Base-by-base conservation (phyloP, 2,113 vertebrate genomes). In the Chinchilla lanigera region DNA sequence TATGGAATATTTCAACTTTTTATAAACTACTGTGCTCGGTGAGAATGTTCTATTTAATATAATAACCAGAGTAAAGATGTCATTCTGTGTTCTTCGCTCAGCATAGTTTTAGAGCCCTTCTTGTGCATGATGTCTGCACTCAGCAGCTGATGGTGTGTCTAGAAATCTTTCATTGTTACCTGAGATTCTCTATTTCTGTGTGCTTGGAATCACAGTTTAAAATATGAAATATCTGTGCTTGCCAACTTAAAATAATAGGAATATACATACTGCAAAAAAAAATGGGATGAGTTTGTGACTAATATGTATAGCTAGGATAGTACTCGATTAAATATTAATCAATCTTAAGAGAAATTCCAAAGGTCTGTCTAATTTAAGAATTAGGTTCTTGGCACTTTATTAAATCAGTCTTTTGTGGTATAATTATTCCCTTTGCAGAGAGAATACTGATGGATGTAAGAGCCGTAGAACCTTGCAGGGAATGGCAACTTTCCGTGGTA, bases 21-120 rank as follows among this genome's bases (percentile, higher is more conserved):
- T 87, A 83, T 41, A 78, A 78, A 63, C 69, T 38, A 56, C 9
- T 80, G 10, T 58, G 3, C 19, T 80, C 9, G 84, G 44, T 33
- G 56, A 73, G 33, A 83, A 65, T 14, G 56, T 95, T 92, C 69
- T 63, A 85, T 38, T 85, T 95, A 89, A 93, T 86, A 80, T 50
- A 82, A 77, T 71, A 85, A 95, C 61, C 30, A 73, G 56, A 35
- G 3, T 88, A 85, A 92, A 44, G 38, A 63, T 56, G 14, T 17
- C 81, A 30, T 65, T 71, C 47, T 54, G 7, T 50, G 33, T 22
- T 24, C 44, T 88, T 54, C 71, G 41, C 1, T 56, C 47, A 61
- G 84, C 10, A 56, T 38, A 80, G 84, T 67, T 47, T 87, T 50
- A 80, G 19, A 60, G 38, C 7, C 33, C 67, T 33, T 65, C 84